phyloP scores from a whole-genome alignment of 2,888 invertebrate genomes.

The Lymantria dispar region DNA sequence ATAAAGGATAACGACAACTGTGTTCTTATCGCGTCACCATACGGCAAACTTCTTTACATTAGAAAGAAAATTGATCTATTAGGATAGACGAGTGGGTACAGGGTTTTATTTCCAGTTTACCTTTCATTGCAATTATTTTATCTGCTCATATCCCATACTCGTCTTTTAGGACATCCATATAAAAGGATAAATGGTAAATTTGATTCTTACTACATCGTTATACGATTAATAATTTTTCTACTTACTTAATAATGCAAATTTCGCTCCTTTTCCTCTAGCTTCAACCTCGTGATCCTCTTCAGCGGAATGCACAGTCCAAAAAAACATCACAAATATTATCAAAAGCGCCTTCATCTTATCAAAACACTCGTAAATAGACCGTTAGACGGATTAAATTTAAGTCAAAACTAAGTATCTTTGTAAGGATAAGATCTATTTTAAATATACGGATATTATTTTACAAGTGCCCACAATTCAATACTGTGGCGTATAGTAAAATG shows the following conservation, averaged over 20 bases:
- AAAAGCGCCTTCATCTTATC: conserved; percentile 22
- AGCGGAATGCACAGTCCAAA: conserved; percentile 21
- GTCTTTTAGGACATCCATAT: too few species aligned
- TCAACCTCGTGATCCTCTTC: conserved; percentile 39
- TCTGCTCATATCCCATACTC: too few species aligned
- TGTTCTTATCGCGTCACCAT: too few species aligned
- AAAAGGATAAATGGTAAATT: too few species aligned
- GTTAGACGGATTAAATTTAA: neutral
- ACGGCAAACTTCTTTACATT: too few species aligned
- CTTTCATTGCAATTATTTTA: too few species aligned
- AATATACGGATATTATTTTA: neutral
- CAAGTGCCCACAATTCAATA: conserved; percentile 17
- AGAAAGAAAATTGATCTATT: too few species aligned
- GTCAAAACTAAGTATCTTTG: neutral
- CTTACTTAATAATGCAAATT: conserved; percentile 69
- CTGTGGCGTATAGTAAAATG: conserved; percentile 24
- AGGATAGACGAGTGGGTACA: too few species aligned
- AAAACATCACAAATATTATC: conserved; percentile 15
- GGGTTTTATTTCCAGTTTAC: too few species aligned
- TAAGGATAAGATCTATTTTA: neutral
- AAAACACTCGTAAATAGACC: neutral
- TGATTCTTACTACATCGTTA: too few species aligned
- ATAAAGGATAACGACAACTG: too few species aligned
- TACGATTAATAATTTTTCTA: conserved; percentile 16
- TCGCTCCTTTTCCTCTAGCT: conserved; percentile 57